Conservation (phyloP, 2,888 invertebrate species). For the Kuschelorhynchus macadamiae region DNA sequence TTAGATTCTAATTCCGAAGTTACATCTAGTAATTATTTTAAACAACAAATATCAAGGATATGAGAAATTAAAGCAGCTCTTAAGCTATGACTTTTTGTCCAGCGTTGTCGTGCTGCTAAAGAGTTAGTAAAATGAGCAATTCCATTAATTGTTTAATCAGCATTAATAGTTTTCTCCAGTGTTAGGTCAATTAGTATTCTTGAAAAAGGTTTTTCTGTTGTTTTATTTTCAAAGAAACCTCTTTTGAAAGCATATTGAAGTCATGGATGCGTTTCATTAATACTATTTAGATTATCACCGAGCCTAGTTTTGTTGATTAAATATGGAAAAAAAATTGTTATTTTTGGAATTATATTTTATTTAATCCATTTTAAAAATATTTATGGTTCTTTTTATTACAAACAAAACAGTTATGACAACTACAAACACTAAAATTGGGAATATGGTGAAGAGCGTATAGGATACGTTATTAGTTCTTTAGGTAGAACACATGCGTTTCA, state of each 20-base stretch:
- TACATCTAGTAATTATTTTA: neutral
- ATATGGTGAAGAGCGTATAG: too few species aligned
- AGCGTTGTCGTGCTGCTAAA: neutral
- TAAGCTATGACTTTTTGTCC: neutral
- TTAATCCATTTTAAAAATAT: too few species aligned
- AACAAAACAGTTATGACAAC: too few species aligned
- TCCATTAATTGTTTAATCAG: neutral
- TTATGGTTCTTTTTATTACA: too few species aligned
- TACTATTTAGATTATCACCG: neutral
- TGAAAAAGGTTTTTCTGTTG: neutral
- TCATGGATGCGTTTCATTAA: neutral
- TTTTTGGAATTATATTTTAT: too few species aligned
- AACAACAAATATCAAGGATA: neutral
- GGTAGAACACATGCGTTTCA: too few species aligned
- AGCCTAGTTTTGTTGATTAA: neutral
- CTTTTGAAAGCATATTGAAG: neutral
- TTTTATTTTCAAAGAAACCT: neutral
- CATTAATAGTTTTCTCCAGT: neutral
- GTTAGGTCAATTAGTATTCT: neutral
- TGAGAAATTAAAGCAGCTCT: conserved; percentile 1
- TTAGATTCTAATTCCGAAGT: neutral
- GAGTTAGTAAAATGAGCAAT: conserved; percentile 1
- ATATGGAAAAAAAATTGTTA: neutral
- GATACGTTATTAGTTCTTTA: too few species aligned
- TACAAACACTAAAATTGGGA: too few species aligned